Conservation (phyloP, 2,797 vertebrate genomes). For the Schizothorax lantsangensis region DNA sequence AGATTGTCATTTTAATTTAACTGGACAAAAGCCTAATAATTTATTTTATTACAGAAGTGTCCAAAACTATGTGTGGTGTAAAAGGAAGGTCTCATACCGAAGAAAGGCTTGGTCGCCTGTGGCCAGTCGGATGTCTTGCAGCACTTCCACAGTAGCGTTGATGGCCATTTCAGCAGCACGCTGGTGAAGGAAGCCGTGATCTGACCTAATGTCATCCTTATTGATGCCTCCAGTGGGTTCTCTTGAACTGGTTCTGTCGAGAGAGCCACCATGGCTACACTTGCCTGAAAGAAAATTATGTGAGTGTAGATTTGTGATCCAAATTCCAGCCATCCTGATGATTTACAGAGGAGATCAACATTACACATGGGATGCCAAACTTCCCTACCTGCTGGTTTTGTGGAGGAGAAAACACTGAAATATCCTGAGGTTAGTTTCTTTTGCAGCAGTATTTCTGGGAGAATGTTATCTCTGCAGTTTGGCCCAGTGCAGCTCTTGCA, state of each 20-base stretch:
- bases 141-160: constrained; percentile 71
- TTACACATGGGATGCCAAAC: background rate
- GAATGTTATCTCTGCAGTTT: too few species aligned
- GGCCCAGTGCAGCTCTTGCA: too few species aligned
- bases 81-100: constrained; percentile 59
- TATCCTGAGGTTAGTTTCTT: constrained; percentile 78
- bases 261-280: constrained; percentile 69
- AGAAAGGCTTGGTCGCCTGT: constrained; percentile 69
- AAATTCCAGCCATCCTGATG: too few species aligned
- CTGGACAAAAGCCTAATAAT: background rate
- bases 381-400: constrained; percentile 73
- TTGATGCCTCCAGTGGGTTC: constrained; percentile 53
- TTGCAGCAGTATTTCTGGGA: constrained; percentile 67
- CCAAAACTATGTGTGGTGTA: background rate
- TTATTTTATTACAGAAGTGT: background rate
- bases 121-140: constrained; percentile 71
- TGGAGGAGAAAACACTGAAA: constrained; percentile 57
- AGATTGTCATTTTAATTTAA: background rate
- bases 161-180: constrained; percentile 69
- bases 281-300: constrained; percentile 65
- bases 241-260: constrained; percentile 59
- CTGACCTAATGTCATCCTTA: constrained; percentile 36
- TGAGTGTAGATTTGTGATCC: background rate
- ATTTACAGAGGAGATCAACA: too few species aligned
- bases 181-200: constrained; percentile 62